Evolutionary conservation across 2,888 invertebrate species (phyloP).

Genomic region (Xiphydria camelus): DNA sequence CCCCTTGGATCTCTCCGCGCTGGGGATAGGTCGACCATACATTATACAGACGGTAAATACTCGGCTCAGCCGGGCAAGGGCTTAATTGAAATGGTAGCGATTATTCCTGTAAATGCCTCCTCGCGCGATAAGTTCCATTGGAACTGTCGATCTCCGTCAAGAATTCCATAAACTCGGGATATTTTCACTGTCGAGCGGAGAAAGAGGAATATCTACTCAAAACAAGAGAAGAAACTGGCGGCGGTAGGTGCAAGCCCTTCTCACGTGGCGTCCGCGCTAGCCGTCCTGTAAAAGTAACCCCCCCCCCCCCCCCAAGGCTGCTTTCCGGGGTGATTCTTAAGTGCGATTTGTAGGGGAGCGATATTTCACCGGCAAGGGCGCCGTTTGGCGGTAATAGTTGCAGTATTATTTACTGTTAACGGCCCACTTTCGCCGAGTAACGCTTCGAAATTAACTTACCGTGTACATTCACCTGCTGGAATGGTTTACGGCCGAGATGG

Average conservation of each 20-base stretch:
- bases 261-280: no score
- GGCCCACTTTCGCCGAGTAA: conserved; percentile 37
- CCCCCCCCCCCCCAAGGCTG: no score
- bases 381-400: conserved; percentile 39
- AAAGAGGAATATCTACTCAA: no score
- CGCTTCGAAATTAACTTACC: conserved; percentile 38
- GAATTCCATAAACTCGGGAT: no score
- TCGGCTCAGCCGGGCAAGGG: conserved; percentile 9
- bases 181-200: no score
- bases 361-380: conserved; percentile 33
- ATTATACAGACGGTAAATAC: conserved; percentile 15
- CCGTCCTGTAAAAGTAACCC: no score
- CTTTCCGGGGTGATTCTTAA: conserved; percentile 26
- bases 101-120: no score
- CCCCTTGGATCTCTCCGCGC: conserved; percentile 8
- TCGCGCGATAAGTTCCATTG: no score
- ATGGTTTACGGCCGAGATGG: conserved; percentile 27
- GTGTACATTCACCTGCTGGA: conserved; percentile 30
- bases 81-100: conserved; percentile 4
- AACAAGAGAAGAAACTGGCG: no score
- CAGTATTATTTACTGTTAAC: conserved; percentile 51
- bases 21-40: conserved; percentile 11
- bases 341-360: conserved; percentile 37
- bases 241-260: no score
- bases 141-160: no score